Base-by-base conservation (phyloP, 2,888 invertebrate genomes). In the Eulithis prunata region DNA sequence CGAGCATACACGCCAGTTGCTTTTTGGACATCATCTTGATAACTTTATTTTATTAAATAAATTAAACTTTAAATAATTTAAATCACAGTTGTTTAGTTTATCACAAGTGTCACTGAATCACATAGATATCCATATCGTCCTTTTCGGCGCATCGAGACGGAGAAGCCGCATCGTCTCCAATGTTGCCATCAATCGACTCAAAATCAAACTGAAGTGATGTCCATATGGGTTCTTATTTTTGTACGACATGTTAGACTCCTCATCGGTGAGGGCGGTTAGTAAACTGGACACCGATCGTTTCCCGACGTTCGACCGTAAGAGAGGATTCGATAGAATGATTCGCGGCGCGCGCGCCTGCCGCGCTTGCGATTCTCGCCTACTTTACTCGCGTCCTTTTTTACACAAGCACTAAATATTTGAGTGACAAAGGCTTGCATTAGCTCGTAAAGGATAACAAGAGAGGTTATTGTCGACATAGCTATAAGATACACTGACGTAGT, bases 21-120 rank as follows among this genome's bases (percentile, higher is more conserved):
- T 95, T 96, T 84, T 96, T 96, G 85, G 96, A 96, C 97, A 97
- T 97, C 94, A 94, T 94, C 88, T 94, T 94, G 90, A 86, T 81
- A 81, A 84, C 80, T 57, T 87, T 81, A 66, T 71, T 71, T 56
- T 71, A 71, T 66, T 76, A 62, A 63, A 57, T 64, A 51, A 47
- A 46, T 41, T 53, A 49, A 46, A 28, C 47, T 46, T 32, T 55
- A 55, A 45, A 14, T 60, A 60, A 60, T 54, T 64, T 49, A 54
- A 66, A 78, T 76, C 79, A 81, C 85, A 81, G 77, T 77, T 66
- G 58, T 73, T 62, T 62, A 62, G 59, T 71, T 73, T 77, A 75
- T 73, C 72, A 63, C 69, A 69, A 71, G 46, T 67, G 69, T 76
- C 76, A 78, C 79, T 71, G 14, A 76, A 80, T 82, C 81, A 87